A percentile compares a stretch with the other conserved stretches of the same genome.
These are phyloP conservation scores for Scrobipalpa atriplicella DNA, from an alignment of 2,888 invertebrate genomes.

Conservation along the genomic window DNA sequence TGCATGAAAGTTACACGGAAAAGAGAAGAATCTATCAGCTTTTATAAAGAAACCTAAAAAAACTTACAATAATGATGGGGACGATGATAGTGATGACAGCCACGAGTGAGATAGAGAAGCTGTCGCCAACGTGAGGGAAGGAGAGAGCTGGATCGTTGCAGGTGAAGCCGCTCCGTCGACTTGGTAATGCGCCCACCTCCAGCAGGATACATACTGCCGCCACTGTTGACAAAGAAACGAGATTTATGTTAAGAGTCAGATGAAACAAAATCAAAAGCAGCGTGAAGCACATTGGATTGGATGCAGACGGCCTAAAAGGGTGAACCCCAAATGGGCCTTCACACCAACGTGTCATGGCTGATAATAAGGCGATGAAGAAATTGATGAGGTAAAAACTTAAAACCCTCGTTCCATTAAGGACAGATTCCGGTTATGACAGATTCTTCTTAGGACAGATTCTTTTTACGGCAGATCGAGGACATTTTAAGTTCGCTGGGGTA, in stretches of 20 bases:
- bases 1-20: background rate
- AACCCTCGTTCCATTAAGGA: too few species aligned
- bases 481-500: too few species aligned
- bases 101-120: conserved; percentile 82
- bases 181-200: conserved; percentile 85
- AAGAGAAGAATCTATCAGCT: background rate
- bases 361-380: too few species aligned
- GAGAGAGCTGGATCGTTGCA: conserved; percentile 88
- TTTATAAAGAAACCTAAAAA: background rate
- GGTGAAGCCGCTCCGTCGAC: conserved; percentile 85
- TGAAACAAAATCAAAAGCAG: too few species aligned
- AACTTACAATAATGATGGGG: conserved; percentile 84
- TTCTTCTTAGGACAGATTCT: too few species aligned
- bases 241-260: background rate
- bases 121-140: conserved; percentile 86
- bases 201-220: conserved; percentile 81
- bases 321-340: too few species aligned
- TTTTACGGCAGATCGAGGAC: too few species aligned
- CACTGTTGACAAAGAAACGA: conserved; percentile 79
- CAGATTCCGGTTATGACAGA: too few species aligned
- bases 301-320: too few species aligned
- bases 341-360: too few species aligned
- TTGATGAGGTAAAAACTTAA: too few species aligned
- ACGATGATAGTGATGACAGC: conserved; percentile 78
- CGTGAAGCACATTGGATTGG: too few species aligned